Percentiles rank a stretch among this genome's conserved stretches.
phyloP scores from a whole-genome alignment of 1,140 invertebrate species.

The Nymphalis io region DNA sequence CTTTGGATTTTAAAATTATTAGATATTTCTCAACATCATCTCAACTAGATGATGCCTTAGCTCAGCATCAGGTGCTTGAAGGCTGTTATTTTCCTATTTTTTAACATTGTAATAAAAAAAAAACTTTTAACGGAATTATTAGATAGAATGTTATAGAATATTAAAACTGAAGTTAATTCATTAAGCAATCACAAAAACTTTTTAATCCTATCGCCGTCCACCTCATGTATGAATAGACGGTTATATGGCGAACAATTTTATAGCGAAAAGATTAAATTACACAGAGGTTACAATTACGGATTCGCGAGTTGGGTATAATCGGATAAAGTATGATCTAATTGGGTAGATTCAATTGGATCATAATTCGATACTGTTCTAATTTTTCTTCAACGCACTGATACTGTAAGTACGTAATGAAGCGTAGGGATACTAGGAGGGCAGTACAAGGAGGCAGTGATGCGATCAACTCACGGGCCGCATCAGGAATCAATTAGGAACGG shows the following conservation, averaged over 20 bases:
- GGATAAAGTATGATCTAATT: slow-evolving; percentile 8
- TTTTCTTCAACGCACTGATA: slow-evolving; percentile 32
- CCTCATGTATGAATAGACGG: background rate
- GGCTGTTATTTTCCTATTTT: too few relatives aligned
- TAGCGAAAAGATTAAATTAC: background rate
- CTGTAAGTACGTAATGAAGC: slow-evolving; percentile 69
- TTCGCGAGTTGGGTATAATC: slow-evolving; percentile 6
- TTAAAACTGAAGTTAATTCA: background rate
- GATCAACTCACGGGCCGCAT: slow-evolving; percentile 70
- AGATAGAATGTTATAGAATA: too few relatives aligned
- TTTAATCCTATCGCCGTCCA: background rate
- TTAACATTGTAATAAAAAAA: too few relatives aligned
- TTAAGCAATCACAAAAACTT: background rate
- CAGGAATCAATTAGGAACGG: slow-evolving; percentile 78
- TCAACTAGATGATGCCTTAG: too few relatives aligned
- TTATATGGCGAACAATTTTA: background rate
- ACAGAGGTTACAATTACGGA: background rate
- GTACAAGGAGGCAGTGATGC: slow-evolving; percentile 74
- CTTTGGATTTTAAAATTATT: too few relatives aligned
- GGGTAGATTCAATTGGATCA: slow-evolving; percentile 15
- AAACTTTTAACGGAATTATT: too few relatives aligned
- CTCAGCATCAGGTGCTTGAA: too few relatives aligned
- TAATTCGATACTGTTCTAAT: slow-evolving; percentile 31
- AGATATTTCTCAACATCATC: too few relatives aligned
- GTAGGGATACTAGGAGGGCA: slow-evolving; percentile 62